Conservation (phyloP, 2,113 vertebrate species). For the Circaetus gallicus region DNA sequence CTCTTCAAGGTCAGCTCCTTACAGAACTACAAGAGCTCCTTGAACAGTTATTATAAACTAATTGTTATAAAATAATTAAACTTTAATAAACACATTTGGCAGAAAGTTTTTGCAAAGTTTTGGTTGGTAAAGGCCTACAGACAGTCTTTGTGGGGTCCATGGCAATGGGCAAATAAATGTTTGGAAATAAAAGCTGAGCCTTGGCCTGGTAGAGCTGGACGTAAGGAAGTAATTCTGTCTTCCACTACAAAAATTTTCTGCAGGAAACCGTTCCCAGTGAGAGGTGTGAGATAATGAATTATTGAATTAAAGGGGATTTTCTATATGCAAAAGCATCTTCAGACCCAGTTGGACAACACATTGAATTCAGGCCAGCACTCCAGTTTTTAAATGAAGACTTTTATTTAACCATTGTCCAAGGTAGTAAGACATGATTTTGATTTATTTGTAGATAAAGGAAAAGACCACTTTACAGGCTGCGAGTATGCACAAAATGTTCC, state of each 20-base stretch:
- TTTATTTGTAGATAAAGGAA: neutral
- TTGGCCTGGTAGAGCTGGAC: neutral
- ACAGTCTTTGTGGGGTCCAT: neutral
- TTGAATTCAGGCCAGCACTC: neutral
- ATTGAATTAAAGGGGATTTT: neutral
- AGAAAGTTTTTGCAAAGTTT: neutral
- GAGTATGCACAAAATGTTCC: neutral
- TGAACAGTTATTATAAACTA: neutral
- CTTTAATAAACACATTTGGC: neutral
- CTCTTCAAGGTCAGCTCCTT: neutral
- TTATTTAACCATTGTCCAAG: neutral
- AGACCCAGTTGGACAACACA: neutral
- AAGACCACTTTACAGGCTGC: neutral
- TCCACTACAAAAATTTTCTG: neutral
- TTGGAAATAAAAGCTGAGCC: neutral
- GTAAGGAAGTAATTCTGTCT: neutral
- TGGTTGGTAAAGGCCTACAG: neutral
- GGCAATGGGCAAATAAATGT: neutral
- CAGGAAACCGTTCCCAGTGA: neutral
- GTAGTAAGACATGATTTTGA: neutral
- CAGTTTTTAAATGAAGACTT: neutral
- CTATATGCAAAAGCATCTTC: neutral
- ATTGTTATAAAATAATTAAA: neutral
- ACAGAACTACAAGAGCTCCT: neutral
- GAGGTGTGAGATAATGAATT: neutral